Evolutionary conservation across 2,888 invertebrate species (phyloP).

Genomic region (Pseudeuparius sepicola): DNA sequence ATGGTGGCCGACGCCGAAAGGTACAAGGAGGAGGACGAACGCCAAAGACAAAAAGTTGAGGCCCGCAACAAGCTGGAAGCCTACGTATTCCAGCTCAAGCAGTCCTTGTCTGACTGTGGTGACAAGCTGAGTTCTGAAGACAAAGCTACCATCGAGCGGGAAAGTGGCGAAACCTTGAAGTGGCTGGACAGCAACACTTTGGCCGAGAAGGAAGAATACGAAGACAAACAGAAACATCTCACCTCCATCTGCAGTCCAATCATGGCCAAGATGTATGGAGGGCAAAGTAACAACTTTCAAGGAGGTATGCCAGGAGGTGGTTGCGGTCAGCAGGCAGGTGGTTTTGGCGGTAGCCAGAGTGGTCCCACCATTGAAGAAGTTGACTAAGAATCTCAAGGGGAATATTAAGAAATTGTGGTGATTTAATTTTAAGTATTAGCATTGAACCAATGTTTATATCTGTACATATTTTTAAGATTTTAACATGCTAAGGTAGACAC

Average conservation of each 20-base stretch:
- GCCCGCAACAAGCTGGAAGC: slow-evolving; percentile 63
- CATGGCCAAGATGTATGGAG: slow-evolving; percentile 51
- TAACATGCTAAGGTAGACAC: no score
- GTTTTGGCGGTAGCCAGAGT: slow-evolving; percentile 23
- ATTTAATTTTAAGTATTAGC: no score
- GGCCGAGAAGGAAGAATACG: slow-evolving; percentile 58
- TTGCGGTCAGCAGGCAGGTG: slow-evolving; percentile 14
- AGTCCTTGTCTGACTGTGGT: slow-evolving; percentile 56
- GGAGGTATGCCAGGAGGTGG: no score
- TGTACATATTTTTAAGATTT: no score
- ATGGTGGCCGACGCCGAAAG: slow-evolving; percentile 18
- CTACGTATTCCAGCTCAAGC: slow-evolving; percentile 60
- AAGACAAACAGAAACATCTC: slow-evolving; percentile 46
- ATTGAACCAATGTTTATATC: no score
- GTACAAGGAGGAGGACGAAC: slow-evolving; percentile 26
- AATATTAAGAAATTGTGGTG: no score
- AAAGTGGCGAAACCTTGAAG: slow-evolving; percentile 50
- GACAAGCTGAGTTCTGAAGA: slow-evolving; percentile 48
- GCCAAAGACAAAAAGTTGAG: slow-evolving; percentile 53
- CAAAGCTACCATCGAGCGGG: slow-evolving; percentile 37
- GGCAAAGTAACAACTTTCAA: no score
- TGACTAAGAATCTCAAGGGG: slow-evolving; percentile 16
- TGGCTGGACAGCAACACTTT: slow-evolving; percentile 58
- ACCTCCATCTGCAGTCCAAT: slow-evolving; percentile 42
- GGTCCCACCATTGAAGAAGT: slow-evolving; percentile 19